Base-by-base conservation (phyloP, 2,113 vertebrate species). In the Hassar affinis region DNA sequence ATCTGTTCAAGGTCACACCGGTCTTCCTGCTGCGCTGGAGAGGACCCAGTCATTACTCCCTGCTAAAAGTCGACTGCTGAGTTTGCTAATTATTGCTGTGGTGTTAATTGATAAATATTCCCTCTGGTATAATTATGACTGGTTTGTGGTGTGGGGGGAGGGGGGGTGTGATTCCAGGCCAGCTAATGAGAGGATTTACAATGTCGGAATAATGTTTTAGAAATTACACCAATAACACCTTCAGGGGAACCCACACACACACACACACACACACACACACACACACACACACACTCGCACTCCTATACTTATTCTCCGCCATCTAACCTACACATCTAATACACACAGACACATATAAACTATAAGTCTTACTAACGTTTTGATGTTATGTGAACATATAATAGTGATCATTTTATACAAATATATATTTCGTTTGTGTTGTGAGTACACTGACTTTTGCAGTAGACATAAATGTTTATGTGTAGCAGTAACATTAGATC, bases 21-120 rank as follows among this genome's bases (percentile, higher is more conserved):
- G 59, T 81, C 68, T 61, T 72, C 86, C 61, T 17, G 76, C 75
- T 84, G 81, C 12, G 79, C 56, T 35, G 18, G 15, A 51, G 69
- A 79, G 62, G 56, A 14, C 59, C 47, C 33, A 9, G 17, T 35
- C 84, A 64, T 78, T 80, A 51, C 56, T 52, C n/a, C 45, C 79
- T 82, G 79, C 78, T 68, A 81, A 79, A 76, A 78, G 56, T 56
- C 15, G 33, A 82, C 69, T 85, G 51, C 78, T 27, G 83, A 85
- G 84, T 78, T 85, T 85, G 80, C 83, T 87, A 85, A 87, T 88
- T 87, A 85, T 61, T 38, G 5, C 35, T 47, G 64, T 35, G 35
- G 42, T 84, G 82, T 87, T 89, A 86, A 87, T 87, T 86, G 86
- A 85, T 87, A 80, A 82, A 78, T 76, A 77, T 86, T 85, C 82